These are phyloP conservation scores for Drepana arcuata DNA, from an alignment of 1,140 invertebrate species.

Conservation along the genomic window DNA sequence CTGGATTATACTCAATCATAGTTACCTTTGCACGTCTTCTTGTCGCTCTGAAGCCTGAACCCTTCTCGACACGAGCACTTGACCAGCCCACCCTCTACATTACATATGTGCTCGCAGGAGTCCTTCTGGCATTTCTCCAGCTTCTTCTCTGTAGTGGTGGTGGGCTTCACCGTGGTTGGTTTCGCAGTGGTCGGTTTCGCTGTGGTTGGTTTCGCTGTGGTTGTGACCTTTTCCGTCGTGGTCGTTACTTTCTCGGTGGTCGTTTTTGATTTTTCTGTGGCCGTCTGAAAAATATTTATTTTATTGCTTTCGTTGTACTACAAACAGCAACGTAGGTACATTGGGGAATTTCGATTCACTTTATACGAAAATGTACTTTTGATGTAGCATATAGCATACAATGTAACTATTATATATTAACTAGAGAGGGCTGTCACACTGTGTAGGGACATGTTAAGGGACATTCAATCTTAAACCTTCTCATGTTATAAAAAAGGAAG, in stretches of 20 bases:
- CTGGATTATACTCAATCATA: no score
- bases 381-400: not conserved
- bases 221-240: constrained; percentile 9
- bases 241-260: constrained; percentile 15
- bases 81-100: constrained; percentile 72
- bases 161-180: constrained; percentile 15
- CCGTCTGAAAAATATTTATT: constrained; percentile 26
- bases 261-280: constrained; percentile 22
- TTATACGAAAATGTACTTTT: not conserved
- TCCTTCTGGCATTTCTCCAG: constrained; percentile 70
- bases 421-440: not conserved
- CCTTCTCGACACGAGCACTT: constrained; percentile 77
- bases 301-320: not conserved
- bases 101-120: constrained; percentile 78
- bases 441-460: not conserved
- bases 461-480: not conserved
- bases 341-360: not conserved
- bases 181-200: constrained; percentile 21
- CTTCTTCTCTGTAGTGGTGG: constrained; percentile 29
- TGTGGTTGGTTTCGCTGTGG: constrained; percentile 17
- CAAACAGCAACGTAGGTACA: not conserved
- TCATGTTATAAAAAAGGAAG: no score
- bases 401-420: not conserved
- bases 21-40: constrained; percentile 75
- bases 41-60: constrained; percentile 77